phyloP scores from a whole-genome alignment of 2,113 vertebrate genomes.

The Zosterops lateralis region DNA sequence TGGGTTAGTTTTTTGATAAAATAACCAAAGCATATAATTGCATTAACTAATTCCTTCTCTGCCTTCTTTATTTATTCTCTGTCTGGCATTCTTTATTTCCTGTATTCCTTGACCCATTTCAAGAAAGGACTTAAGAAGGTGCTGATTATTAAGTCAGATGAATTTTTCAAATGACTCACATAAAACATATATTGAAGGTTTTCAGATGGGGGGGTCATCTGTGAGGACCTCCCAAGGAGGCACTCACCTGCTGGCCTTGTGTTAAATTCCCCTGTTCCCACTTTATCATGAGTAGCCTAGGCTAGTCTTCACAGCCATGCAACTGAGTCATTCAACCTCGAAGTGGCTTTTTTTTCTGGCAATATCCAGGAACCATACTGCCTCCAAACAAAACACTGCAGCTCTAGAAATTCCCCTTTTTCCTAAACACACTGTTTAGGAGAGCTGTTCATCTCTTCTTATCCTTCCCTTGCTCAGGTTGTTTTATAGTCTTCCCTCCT shows the following conservation, averaged over 20 bases:
- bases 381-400: background rate
- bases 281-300: background rate
- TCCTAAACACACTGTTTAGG: background rate
- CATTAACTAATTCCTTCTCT: background rate
- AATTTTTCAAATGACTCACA: background rate
- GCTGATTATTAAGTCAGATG: background rate
- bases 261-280: background rate
- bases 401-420: background rate
- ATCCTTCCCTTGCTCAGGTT: background rate
- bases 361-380: background rate
- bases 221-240: background rate
- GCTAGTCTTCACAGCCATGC: background rate
- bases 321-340: background rate
- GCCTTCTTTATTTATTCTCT: background rate
- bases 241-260: background rate
- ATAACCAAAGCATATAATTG: background rate
- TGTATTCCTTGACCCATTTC: background rate
- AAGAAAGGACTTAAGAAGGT: background rate
- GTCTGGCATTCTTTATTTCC: background rate
- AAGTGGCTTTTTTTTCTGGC: background rate
- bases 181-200: background rate
- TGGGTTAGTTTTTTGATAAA: background rate
- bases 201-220: background rate
- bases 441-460: background rate
- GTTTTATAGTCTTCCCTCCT: background rate